These are phyloP conservation scores for Gymnothorax reevesii DNA, from an alignment of 2,797 vertebrate genomes.

Conservation along the genomic window DNA sequence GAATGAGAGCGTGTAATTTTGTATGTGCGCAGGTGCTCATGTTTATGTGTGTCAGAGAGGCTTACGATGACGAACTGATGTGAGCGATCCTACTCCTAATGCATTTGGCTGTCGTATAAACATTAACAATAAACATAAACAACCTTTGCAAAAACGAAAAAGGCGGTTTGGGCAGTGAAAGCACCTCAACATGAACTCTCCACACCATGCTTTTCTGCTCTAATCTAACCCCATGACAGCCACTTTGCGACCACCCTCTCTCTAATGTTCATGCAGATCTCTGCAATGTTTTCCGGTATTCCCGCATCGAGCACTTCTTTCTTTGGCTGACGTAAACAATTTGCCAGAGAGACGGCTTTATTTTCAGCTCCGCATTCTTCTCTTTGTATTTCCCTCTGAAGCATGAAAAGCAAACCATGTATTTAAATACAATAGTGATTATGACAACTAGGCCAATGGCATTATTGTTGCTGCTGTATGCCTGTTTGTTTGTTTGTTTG, in stretches of 20 bases:
- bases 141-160: conserved; percentile 36
- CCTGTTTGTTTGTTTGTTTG: not conserved
- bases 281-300: not conserved
- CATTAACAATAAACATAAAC: conserved; percentile 68
- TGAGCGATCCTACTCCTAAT: conserved; percentile 30
- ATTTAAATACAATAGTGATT: not conserved
- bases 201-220: not conserved
- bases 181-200: conserved; percentile 59
- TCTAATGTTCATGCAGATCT: not conserved
- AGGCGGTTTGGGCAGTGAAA: conserved; percentile 44
- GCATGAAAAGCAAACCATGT: not conserved
- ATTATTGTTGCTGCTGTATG: not conserved
- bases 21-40: conserved; percentile 45
- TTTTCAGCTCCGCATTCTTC: not conserved
- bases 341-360: not conserved
- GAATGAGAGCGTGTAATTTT: conserved; percentile 40
- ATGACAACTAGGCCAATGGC: not conserved
- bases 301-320: not conserved
- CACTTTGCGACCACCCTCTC: not conserved
- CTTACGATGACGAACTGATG: not conserved
- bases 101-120: conserved; percentile 56
- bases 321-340: not conserved
- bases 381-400: not conserved
- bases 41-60: conserved; percentile 2
- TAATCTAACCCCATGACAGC: not conserved